Percentiles rank a stretch among this genome's conserved stretches.
phyloP scores from a whole-genome alignment of 2,797 vertebrate species.

The Erpetoichthys calabaricus region DNA sequence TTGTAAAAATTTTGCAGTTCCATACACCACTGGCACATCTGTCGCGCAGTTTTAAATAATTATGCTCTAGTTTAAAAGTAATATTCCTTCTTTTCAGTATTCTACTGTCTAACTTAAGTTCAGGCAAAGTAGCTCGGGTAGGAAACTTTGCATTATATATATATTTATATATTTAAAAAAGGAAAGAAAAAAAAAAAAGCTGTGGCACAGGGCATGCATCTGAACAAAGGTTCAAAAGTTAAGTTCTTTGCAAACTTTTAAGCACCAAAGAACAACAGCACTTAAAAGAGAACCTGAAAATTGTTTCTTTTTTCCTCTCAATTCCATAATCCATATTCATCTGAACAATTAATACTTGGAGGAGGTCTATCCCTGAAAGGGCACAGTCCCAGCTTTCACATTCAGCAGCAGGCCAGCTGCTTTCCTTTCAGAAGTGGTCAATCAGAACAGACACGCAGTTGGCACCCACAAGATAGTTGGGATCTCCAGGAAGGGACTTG shows the following conservation, averaged over 20 bases:
- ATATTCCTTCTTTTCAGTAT: no score
- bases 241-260: constrained; percentile 70
- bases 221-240: constrained; percentile 58
- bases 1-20: no score
- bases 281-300: constrained; percentile 28
- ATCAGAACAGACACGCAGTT: constrained; percentile 98
- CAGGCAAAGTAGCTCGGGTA: constrained; percentile 24
- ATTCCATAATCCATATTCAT: constrained; percentile 50
- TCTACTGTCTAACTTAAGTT: no score
- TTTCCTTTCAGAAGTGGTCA: constrained; percentile 90
- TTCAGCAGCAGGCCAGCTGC: constrained; percentile 77
- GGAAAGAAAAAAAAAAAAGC: constrained; percentile 46
- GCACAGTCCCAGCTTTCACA: constrained; percentile 52
- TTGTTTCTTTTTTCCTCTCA: constrained; percentile 12
- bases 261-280: constrained; percentile 42
- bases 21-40: no score
- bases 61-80: constrained; percentile 16
- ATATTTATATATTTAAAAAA: no score
- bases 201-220: constrained; percentile 64
- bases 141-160: constrained; percentile 41
- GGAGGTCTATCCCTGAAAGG: constrained; percentile 42
- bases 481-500: constrained; percentile 96
- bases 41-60: neutral
- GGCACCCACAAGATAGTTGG: constrained; percentile 97
- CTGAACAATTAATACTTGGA: constrained; percentile 57